Conservation (phyloP, 2,888 invertebrate genomes). For the Amphipoea oculea region DNA sequence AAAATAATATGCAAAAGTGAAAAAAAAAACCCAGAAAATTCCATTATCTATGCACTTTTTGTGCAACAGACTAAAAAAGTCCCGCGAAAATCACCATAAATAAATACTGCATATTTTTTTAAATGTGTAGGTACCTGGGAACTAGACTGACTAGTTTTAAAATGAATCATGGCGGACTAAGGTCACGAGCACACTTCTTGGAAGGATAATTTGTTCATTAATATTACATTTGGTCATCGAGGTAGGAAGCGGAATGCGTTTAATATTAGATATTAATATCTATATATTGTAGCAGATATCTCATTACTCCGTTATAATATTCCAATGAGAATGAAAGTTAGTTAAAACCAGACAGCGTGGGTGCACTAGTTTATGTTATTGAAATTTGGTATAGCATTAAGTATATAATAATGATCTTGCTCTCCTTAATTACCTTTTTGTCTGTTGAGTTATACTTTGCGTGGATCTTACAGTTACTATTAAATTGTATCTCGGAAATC, state of each 20-base stretch:
- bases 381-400: constrained; percentile 31
- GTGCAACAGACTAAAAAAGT: constrained; percentile 44
- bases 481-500: constrained; percentile 20
- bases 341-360: constrained; percentile 39
- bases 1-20: background rate
- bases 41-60: constrained; percentile 45
- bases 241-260: constrained; percentile 64
- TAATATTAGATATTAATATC: constrained; percentile 44
- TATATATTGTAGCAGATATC: constrained; percentile 42
- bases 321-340: constrained; percentile 55
- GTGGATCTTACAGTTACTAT: constrained; percentile 23
- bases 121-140: constrained; percentile 59
- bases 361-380: constrained; percentile 38
- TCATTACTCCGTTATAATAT: constrained; percentile 45
- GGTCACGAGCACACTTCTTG: constrained; percentile 71
- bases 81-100: constrained; percentile 46
- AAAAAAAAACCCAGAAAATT: background rate
- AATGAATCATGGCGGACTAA: constrained; percentile 66
- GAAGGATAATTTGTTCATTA: constrained; percentile 74
- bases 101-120: constrained; percentile 38
- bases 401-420: constrained; percentile 30
- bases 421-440: constrained; percentile 27
- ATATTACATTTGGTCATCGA: constrained; percentile 67
- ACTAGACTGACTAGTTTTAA: constrained; percentile 67
- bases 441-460: constrained; percentile 9